A percentile compares a stretch with the other conserved stretches of the same genome.
Evolutionary conservation across 2,888 invertebrate species (phyloP).

Genomic region (Galerucella pusilla): DNA sequence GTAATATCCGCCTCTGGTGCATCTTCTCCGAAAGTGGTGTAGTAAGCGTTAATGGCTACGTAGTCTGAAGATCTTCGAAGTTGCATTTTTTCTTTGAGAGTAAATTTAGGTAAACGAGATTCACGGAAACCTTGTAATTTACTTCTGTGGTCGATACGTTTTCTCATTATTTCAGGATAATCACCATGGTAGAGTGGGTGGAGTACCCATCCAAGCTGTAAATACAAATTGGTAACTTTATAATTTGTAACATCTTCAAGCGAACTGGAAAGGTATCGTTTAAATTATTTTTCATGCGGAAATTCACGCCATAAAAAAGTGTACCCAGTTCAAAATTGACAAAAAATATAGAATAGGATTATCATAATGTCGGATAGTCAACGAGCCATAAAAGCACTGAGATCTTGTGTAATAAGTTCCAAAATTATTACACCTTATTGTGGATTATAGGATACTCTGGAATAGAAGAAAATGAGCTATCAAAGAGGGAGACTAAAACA

Average conservation of each 20-base stretch:
- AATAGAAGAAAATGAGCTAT: no score
- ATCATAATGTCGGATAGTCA: no score
- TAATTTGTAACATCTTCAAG: not conserved
- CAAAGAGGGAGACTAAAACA: no score
- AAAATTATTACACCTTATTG: no score
- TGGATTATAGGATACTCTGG: no score
- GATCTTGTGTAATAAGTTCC: no score
- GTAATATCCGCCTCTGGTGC: constrained; percentile 16
- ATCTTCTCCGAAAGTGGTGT: constrained; percentile 52
- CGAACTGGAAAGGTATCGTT: no score
- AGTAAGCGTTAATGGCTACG: constrained; percentile 81
- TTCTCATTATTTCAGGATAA: constrained; percentile 74
- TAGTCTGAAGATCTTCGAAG: constrained; percentile 75
- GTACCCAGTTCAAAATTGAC: no score
- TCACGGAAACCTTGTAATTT: constrained; percentile 68
- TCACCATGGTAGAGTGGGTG: constrained; percentile 75
- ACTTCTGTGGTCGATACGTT: constrained; percentile 69
- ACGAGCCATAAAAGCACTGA: no score
- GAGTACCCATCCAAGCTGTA: constrained; percentile 46
- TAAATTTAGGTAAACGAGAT: constrained; percentile 74
- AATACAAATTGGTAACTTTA: not conserved
- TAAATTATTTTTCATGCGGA: no score
- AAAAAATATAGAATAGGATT: no score
- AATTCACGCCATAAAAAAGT: no score
- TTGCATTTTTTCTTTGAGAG: constrained; percentile 68